Evolutionary conservation across 2,888 invertebrate species (phyloP).

Genomic region (Hypselothyrea guttata): DNA sequence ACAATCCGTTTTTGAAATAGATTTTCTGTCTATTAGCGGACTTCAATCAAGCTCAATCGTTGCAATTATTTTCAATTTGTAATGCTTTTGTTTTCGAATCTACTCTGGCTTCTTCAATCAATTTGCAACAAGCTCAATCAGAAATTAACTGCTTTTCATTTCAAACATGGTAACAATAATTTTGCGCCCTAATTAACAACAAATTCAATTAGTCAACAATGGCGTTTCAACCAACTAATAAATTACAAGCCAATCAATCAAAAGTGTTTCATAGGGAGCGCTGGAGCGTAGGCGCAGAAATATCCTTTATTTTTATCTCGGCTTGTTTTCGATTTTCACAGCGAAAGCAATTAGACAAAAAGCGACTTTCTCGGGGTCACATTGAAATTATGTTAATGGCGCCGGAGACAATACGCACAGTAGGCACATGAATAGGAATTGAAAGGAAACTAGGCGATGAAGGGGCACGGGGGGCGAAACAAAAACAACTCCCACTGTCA

Average conservation of each 20-base stretch:
- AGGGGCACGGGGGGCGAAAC: conserved; percentile 3
- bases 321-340: conserved; percentile 4
- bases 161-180: background rate
- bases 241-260: conserved; percentile 43
- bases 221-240: conserved; percentile 33
- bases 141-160: background rate
- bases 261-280: conserved; percentile 2
- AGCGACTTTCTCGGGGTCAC: conserved; percentile 19
- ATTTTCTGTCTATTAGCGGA: too few species aligned
- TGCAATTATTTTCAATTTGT: too few species aligned
- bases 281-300: background rate
- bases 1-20: too few species aligned
- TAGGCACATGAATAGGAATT: background rate
- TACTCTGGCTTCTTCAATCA: too few species aligned
- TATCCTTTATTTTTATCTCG: conserved; percentile 1
- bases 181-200: conserved; percentile 2
- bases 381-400: conserved; percentile 47
- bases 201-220: conserved; percentile 17
- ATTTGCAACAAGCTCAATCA: background rate
- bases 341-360: conserved; percentile 47
- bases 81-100: too few species aligned
- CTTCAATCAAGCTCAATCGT: too few species aligned
- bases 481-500: conserved; percentile 12
- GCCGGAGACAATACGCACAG: background rate
- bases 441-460: background rate